Percentiles rank a stretch among this genome's conserved stretches.
These are phyloP conservation scores for Ovis canadensis DNA, from an alignment of 2,113 vertebrate genomes.

Conservation along the genomic window DNA sequence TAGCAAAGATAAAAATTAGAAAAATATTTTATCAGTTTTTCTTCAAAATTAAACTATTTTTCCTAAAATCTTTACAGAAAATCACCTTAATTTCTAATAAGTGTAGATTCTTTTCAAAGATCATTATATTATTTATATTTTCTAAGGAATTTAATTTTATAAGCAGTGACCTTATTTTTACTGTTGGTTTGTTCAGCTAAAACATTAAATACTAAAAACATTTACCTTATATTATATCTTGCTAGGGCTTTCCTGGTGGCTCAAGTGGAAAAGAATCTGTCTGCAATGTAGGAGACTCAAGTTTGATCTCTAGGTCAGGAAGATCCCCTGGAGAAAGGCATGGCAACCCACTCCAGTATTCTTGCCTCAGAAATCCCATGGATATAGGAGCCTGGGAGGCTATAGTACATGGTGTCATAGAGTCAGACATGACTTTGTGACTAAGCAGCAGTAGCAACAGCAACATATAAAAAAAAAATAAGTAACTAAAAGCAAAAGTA, in stretches of 20 bases:
- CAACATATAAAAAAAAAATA: background rate
- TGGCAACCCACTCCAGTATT: background rate
- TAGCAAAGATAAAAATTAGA: background rate
- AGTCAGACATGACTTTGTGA: background rate
- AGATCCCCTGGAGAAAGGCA: background rate
- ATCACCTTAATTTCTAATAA: background rate
- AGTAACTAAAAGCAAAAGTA: background rate
- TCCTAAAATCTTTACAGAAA: background rate
- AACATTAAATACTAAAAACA: background rate
- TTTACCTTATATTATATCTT: background rate
- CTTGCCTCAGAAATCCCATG: background rate
- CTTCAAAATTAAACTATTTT: background rate
- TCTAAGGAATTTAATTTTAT: background rate
- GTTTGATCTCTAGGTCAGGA: background rate
- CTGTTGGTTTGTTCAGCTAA: background rate
- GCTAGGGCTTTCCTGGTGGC: background rate
- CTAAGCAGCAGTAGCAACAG: background rate
- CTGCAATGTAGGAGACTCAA: background rate
- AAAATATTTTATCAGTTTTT: background rate
- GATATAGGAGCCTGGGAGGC: background rate
- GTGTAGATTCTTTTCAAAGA: background rate
- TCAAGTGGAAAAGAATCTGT: background rate
- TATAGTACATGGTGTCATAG: background rate
- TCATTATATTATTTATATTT: background rate
- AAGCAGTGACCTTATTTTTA: background rate